A percentile compares a stretch with the other conserved stretches of the same genome.
Conservation (phyloP, 2,113 vertebrate species). For the Camelus bactrianus region DNA sequence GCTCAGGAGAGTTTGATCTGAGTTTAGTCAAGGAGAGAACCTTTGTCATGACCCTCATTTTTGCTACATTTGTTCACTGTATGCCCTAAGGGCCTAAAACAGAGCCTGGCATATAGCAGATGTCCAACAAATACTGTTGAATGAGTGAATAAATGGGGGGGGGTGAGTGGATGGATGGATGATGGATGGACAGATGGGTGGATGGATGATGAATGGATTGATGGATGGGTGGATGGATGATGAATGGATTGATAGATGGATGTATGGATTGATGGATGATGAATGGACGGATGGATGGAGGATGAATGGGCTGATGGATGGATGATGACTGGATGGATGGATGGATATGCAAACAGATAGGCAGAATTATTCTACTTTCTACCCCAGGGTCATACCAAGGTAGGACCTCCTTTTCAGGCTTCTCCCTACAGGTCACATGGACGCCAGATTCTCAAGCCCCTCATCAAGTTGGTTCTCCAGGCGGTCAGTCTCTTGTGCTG, state of each 20-base stretch:
- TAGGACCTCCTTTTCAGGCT: background rate
- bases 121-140: background rate
- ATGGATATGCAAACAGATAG: background rate
- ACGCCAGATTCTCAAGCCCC: background rate
- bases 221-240: too few species aligned
- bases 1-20: background rate
- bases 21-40: background rate
- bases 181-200: background rate
- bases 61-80: background rate
- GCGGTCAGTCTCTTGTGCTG: background rate
- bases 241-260: background rate
- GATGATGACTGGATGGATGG: rapidly evolving
- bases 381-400: background rate
- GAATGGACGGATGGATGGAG: background rate
- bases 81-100: background rate
- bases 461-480: background rate
- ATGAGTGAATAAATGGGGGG: background rate
- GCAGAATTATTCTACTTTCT: background rate
- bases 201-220: background rate
- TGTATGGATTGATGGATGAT: rapidly evolving
- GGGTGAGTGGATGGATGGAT: background rate
- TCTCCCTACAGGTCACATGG: background rate
- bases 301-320: too few species aligned
- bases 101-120: background rate
- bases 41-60: background rate